Percentiles rank a stretch among this genome's conserved stretches.
Conservation (phyloP, 2,888 invertebrate genomes). For the Troides helena region DNA sequence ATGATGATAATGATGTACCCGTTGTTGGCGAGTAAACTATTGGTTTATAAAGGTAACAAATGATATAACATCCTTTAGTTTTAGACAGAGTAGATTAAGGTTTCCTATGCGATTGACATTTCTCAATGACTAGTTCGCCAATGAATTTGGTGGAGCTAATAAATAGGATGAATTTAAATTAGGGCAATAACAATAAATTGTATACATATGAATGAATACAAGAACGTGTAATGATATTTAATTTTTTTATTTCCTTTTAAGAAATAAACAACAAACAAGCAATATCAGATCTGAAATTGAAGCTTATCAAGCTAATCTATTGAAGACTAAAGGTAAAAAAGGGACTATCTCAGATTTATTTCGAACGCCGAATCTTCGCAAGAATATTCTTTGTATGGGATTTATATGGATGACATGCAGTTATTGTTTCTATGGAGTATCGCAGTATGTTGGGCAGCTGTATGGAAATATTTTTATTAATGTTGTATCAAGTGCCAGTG, state of each 20-base stretch:
- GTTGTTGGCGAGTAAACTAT: too few relatives aligned
- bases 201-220: too few relatives aligned
- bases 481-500: slow-evolving; percentile 86
- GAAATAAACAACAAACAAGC: slow-evolving; percentile 71
- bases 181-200: too few relatives aligned
- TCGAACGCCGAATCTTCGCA: slow-evolving; percentile 85
- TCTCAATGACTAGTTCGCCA: too few relatives aligned
- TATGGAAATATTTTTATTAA: slow-evolving; percentile 90
- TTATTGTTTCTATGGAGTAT: slow-evolving; percentile 88
- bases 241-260: slow-evolving; percentile 41
- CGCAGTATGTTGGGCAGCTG: slow-evolving; percentile 89
- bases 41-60: too few relatives aligned
- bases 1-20: too few relatives aligned
- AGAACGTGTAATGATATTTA: neutral
- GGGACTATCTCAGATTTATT: slow-evolving; percentile 84
- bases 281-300: slow-evolving; percentile 66
- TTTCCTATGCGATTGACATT: too few relatives aligned
- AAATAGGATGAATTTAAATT: too few relatives aligned
- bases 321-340: slow-evolving; percentile 61
- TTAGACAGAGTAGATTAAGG: too few relatives aligned
- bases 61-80: too few relatives aligned
- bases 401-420: slow-evolving; percentile 91
- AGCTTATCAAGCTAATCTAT: slow-evolving; percentile 49
- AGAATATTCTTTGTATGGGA: slow-evolving; percentile 85
- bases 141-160: too few relatives aligned